Conservation (phyloP, 2,113 vertebrate genomes). For the Crypturellus undulatus region DNA sequence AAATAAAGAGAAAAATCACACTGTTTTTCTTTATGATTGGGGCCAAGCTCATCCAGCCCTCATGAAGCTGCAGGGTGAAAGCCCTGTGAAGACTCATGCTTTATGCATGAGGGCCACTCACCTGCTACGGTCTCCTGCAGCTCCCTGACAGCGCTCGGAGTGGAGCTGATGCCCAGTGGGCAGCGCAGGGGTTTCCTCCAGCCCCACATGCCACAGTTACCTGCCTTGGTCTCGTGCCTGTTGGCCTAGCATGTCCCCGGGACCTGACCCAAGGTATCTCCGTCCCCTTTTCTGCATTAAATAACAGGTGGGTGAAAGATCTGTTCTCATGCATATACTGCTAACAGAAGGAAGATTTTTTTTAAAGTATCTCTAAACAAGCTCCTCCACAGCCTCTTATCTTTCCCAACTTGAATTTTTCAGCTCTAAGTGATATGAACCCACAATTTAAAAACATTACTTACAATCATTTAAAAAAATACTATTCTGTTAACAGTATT, state of each 20-base stretch:
- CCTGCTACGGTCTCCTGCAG: not conserved
- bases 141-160: not conserved
- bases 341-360: not conserved
- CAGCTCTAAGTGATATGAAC: not conserved
- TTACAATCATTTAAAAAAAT: not conserved
- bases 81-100: not conserved
- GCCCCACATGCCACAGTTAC: rapidly evolving
- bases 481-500: not conserved
- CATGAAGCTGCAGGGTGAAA: not conserved
- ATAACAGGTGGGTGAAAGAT: not conserved
- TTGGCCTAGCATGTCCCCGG: not conserved
- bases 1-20: not conserved
- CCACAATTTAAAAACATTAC: not conserved
- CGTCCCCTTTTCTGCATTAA: not conserved
- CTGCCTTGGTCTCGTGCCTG: not conserved
- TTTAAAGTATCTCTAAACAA: not conserved
- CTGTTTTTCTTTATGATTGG: not conserved
- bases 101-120: not conserved
- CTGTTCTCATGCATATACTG: not conserved
- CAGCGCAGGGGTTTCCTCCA: not conserved
- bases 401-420: not conserved
- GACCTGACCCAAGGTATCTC: not conserved
- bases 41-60: not conserved
- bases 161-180: not conserved
- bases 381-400: not conserved